Conservation (phyloP, 1,140 invertebrate species). For the Ceratitis capitata region DNA sequence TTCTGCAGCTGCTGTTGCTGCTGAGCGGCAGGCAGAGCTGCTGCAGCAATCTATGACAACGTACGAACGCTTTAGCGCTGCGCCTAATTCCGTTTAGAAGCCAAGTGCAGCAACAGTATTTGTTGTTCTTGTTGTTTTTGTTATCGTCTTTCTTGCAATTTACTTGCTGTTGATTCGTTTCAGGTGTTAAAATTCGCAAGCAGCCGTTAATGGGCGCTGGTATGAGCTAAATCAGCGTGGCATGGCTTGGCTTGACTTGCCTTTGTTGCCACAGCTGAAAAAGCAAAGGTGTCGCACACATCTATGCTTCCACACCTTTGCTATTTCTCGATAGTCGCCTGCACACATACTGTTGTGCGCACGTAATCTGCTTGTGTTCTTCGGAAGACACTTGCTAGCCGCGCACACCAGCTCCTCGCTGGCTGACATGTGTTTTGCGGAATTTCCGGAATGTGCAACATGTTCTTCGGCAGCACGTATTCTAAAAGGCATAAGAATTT, state of each 20-base stretch:
- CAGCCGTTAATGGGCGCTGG: conserved; percentile 17
- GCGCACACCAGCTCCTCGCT: neutral
- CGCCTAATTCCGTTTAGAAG: neutral
- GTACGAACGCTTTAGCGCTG: neutral
- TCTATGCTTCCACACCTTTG: neutral
- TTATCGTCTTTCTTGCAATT: too few relatives aligned
- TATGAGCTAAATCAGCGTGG: conserved; percentile 11
- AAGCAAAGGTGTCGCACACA: conserved; percentile 28
- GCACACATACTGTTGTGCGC: neutral
- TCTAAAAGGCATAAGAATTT: neutral
- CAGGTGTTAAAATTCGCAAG: conserved; percentile 35
- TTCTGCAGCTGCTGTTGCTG: neutral
- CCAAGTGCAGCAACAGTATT: neutral
- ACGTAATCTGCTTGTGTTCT: neutral
- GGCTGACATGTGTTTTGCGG: conserved; percentile 5
- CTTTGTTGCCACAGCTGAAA: neutral
- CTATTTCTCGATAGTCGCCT: too few relatives aligned
- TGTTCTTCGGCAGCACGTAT: neutral
- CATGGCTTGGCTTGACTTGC: too few relatives aligned
- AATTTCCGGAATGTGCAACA: conserved; percentile 33
- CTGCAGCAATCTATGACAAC: neutral
- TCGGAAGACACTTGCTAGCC: neutral
- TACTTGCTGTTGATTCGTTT: conserved; percentile 4
- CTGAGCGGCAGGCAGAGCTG: neutral
- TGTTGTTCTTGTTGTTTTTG: neutral